Conservation (phyloP, 2,797 vertebrate species). For the Selene dorsalis region DNA sequence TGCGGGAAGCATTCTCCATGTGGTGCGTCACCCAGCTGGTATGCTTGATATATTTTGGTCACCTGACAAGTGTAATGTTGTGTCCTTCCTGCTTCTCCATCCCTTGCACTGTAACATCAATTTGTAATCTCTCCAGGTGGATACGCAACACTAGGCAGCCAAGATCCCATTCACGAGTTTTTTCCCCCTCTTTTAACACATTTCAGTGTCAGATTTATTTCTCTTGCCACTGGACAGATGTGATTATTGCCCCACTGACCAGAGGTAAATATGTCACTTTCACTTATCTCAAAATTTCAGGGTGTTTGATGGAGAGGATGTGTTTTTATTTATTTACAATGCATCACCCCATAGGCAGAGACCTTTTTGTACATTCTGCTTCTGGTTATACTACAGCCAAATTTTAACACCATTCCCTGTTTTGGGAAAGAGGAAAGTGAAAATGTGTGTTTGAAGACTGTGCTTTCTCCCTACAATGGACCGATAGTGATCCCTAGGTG, state of each 20-base stretch:
- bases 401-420: conserved; percentile 8
- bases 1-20: conserved; percentile 53
- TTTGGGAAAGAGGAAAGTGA: neutral
- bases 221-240: conserved; percentile 40
- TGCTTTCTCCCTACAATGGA: neutral
- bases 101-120: conserved; percentile 63
- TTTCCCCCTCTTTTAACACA: conserved; percentile 41
- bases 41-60: conserved; percentile 66
- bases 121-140: conserved; percentile 77
- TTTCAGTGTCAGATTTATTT: conserved; percentile 52
- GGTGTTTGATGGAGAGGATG: conserved; percentile 13
- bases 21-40: conserved; percentile 53
- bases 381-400: conserved; percentile 5
- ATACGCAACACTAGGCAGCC: conserved; percentile 53
- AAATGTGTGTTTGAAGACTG: neutral
- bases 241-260: conserved; percentile 46
- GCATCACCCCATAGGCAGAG: conserved; percentile 8
- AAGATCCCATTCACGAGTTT: conserved; percentile 43
- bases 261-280: conserved; percentile 58
- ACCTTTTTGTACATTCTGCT: conserved; percentile 26
- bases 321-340: neutral
- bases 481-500: neutral
- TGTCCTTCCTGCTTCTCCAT: conserved; percentile 63
- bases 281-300: conserved; percentile 43
- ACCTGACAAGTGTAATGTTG: conserved; percentile 66